Conservation (phyloP, 2,113 vertebrate genomes). For the Raja brachyura region DNA sequence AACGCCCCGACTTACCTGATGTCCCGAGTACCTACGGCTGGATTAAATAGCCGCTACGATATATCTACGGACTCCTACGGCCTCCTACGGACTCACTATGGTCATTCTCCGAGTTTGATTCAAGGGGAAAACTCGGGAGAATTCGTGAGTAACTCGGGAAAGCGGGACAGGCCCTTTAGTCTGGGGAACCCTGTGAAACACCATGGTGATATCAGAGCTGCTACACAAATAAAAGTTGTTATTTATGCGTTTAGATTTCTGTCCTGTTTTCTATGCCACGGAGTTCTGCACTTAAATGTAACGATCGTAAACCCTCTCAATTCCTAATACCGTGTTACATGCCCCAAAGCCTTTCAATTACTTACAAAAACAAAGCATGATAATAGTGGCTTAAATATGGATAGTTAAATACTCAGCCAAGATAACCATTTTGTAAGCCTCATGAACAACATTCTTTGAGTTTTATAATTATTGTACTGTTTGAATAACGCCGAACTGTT, state of each 20-base stretch:
- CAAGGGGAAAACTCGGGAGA: no score
- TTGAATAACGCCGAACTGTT: background rate
- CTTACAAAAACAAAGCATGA: background rate
- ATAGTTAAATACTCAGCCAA: background rate
- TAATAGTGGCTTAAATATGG: background rate
- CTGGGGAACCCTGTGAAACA: background rate
- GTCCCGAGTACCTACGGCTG: no score
- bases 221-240: background rate
- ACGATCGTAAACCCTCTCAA: background rate
- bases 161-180: no score
- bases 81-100: no score
- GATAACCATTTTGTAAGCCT: background rate
- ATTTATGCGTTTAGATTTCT: background rate
- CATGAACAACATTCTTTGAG: conserved; percentile 18
- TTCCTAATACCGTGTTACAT: background rate
- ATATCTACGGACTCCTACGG: no score
- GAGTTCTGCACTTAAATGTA: background rate
- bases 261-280: background rate
- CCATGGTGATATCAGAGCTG: background rate
- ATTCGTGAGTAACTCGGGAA: no score
- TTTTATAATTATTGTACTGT: conserved; percentile 4
- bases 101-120: no score
- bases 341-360: background rate
- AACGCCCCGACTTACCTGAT: no score
- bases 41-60: no score